Conservation (phyloP, 1,140 invertebrate species). For the Lerema accius region DNA sequence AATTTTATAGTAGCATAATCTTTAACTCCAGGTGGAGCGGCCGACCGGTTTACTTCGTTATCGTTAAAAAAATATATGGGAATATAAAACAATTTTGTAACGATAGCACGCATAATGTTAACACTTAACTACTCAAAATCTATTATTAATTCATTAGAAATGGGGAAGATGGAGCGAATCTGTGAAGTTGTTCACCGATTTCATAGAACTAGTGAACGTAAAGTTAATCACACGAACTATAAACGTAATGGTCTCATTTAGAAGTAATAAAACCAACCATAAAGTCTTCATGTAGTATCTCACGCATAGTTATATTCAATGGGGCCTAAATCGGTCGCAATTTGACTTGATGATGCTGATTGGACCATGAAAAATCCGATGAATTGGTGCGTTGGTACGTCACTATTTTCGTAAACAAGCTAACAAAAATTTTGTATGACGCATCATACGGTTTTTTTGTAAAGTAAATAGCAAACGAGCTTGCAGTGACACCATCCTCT, state of each 20-base stretch:
- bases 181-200: conserved; percentile 36
- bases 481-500: too few species aligned
- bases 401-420: too few species aligned
- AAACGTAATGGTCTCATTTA: conserved; percentile 78
- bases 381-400: conserved; percentile 47
- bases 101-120: too few species aligned
- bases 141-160: conserved; percentile 31
- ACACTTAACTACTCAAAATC: conserved; percentile 3
- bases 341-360: conserved; percentile 61
- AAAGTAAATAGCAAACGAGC: too few species aligned
- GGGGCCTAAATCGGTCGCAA: conserved; percentile 69
- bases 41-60: too few species aligned
- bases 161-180: conserved; percentile 40
- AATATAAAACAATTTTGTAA: too few species aligned
- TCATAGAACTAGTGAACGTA: conserved; percentile 58
- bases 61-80: too few species aligned
- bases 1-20: too few species aligned
- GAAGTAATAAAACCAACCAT: conserved; percentile 74
- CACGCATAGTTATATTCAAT: conserved; percentile 65
- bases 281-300: conserved; percentile 72
- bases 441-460: too few species aligned
- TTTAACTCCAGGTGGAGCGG: too few species aligned
- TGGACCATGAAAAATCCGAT: conserved; percentile 71
- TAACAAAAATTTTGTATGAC: too few species aligned
- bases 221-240: conserved; percentile 71